Evolutionary conservation across 2,113 vertebrate species (phyloP).

Genomic region (Electrona antarctica): DNA sequence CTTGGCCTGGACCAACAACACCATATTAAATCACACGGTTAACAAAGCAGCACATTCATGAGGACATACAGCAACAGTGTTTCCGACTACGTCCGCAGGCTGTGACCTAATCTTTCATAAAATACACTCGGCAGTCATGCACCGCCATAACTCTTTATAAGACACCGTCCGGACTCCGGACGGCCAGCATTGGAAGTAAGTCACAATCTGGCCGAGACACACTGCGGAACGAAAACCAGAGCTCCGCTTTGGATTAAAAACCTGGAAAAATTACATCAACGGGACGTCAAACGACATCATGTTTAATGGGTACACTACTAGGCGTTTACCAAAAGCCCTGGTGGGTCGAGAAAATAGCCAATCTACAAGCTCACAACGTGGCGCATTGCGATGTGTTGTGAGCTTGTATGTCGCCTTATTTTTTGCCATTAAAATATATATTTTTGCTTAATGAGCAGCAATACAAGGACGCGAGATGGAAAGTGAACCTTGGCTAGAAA

Average conservation of each 20-base stretch:
- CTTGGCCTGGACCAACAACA: too few relatives aligned
- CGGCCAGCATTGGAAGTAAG: neutral
- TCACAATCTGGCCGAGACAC: neutral
- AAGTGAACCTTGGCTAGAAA: too few relatives aligned
- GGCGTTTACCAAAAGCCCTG: neutral
- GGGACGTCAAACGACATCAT: neutral
- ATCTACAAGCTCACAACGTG: too few relatives aligned
- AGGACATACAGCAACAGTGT: neutral
- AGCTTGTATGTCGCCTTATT: too few relatives aligned
- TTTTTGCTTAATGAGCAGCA: too few relatives aligned
- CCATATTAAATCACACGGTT: slow-evolving; percentile 20
- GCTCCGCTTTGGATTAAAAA: slow-evolving; percentile 21
- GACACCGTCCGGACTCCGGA: neutral
- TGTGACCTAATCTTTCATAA: slow-evolving; percentile 47
- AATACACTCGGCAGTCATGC: slow-evolving; percentile 4
- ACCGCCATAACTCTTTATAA: neutral
- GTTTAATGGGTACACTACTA: neutral
- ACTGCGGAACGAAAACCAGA: slow-evolving; percentile 31
- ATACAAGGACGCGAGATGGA: too few relatives aligned
- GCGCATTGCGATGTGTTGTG: too few relatives aligned
- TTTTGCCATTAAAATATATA: too few relatives aligned
- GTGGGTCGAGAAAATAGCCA: too few relatives aligned
- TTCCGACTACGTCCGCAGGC: slow-evolving; percentile 5
- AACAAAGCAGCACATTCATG: slow-evolving; percentile 33
- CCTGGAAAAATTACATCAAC: slow-evolving; percentile 48